phyloP scores from a whole-genome alignment of 2,113 vertebrate species.

The Antechinus flavipes region DNA sequence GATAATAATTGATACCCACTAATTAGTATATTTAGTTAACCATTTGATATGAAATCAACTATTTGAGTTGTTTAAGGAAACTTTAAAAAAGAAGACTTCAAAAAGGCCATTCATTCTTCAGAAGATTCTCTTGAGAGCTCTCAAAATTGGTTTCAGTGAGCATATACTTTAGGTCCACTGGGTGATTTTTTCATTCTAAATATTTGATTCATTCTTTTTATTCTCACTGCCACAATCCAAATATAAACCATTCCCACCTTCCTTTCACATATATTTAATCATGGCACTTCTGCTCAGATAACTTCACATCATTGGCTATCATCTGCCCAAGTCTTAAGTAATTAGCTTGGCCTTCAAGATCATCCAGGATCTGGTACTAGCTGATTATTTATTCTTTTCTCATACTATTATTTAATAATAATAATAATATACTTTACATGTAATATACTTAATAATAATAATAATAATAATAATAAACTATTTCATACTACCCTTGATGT shows the following conservation, averaged over 20 bases:
- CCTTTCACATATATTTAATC: neutral
- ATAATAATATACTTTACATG: no score
- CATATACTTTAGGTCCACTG: neutral
- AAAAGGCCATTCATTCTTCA: neutral
- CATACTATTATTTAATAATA: neutral
- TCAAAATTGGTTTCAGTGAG: neutral
- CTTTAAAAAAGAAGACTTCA: neutral
- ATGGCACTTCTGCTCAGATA: neutral
- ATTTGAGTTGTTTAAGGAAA: slow-evolving; percentile 12
- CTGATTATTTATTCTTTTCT: neutral
- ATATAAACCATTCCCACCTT: neutral
- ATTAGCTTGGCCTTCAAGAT: neutral
- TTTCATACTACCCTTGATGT: neutral
- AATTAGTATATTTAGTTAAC: neutral
- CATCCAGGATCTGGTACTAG: neutral
- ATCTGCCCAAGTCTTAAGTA: neutral
- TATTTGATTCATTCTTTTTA: neutral
- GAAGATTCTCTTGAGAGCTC: neutral
- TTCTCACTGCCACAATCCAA: neutral
- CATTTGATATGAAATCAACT: neutral
- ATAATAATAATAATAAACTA: no score
- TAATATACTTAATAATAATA: no score
- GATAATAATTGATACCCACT: neutral
- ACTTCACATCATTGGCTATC: neutral
- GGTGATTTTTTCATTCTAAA: neutral